Percentiles rank a stretch among this genome's conserved stretches.
Evolutionary conservation across 2,113 vertebrate genomes (phyloP).

Genomic region (Rhinolophus sinicus): DNA sequence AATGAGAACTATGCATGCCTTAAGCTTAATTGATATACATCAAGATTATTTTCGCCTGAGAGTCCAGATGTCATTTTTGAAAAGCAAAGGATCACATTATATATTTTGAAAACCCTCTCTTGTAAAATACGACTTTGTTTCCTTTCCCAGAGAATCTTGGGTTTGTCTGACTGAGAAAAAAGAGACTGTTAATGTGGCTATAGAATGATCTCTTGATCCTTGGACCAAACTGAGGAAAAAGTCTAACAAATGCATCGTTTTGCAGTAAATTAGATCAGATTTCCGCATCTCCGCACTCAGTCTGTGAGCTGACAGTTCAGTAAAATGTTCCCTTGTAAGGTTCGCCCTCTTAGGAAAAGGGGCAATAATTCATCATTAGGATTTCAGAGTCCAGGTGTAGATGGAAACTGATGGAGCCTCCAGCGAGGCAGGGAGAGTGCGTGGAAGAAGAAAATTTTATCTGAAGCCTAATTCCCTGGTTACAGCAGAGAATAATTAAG

Average conservation of each 20-base stretch:
- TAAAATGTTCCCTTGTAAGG: constrained; percentile 91
- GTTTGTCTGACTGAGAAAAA: not conserved
- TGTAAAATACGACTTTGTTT: not conserved
- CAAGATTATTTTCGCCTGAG: constrained; percentile 13
- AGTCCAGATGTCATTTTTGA: not conserved
- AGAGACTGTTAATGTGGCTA: constrained; percentile 63
- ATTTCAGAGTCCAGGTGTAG: constrained; percentile 98
- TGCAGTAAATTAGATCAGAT: constrained; percentile 92
- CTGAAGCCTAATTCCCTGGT: constrained; percentile 96
- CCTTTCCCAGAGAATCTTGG: not conserved
- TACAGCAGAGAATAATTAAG: constrained; percentile 96
- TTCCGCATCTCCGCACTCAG: constrained; percentile 88
- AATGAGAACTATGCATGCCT: not conserved
- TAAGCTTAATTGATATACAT: not conserved
- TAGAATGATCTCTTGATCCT: constrained; percentile 85
- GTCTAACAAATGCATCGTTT: constrained; percentile 89
- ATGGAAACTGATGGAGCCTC: constrained; percentile 97
- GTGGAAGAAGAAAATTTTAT: constrained; percentile 96
- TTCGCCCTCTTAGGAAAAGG: constrained; percentile 91
- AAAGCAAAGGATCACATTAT: not conserved
- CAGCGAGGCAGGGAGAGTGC: constrained; percentile 91
- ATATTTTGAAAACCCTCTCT: not conserved
- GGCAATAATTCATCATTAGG: constrained; percentile 99
- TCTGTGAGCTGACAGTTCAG: constrained; percentile 91
- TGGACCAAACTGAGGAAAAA: constrained; percentile 81